Percentiles rank a stretch among this genome's conserved stretches.
Conservation (phyloP, 2,113 vertebrate genomes). For the Neoarius graeffei region DNA sequence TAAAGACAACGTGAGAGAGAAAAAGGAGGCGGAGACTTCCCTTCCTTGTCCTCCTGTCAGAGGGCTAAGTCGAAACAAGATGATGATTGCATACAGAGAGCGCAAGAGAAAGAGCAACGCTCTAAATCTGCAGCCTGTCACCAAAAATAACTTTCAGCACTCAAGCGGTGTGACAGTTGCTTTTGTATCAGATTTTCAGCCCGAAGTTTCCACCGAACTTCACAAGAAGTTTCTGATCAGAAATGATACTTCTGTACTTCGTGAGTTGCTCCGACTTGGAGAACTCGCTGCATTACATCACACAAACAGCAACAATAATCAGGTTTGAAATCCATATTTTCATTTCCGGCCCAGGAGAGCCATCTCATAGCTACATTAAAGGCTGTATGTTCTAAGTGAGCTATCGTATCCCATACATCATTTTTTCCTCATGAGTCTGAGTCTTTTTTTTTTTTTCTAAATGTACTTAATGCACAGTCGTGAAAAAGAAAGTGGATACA, state of each 20-base stretch:
- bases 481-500: background rate
- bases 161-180: background rate
- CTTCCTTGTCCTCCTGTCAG: conserved; percentile 49
- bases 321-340: conserved; percentile 23
- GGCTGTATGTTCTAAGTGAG: background rate
- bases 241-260: background rate
- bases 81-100: conserved; percentile 22
- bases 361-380: background rate
- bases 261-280: background rate
- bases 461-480: conserved; percentile 5
- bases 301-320: conserved; percentile 25
- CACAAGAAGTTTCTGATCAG: background rate
- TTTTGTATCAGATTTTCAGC: background rate
- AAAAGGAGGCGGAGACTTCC: conserved; percentile 32
- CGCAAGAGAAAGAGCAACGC: background rate
- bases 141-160: background rate
- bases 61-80: conserved; percentile 33
- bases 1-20: conserved; percentile 1
- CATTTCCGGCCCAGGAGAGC: background rate
- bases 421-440: background rate
- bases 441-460: background rate
- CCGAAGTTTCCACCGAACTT: background rate
- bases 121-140: conserved; percentile 32
- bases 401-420: background rate
- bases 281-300: background rate